Conservation (phyloP, 2,113 vertebrate species). For the Anoplopoma fimbria region DNA sequence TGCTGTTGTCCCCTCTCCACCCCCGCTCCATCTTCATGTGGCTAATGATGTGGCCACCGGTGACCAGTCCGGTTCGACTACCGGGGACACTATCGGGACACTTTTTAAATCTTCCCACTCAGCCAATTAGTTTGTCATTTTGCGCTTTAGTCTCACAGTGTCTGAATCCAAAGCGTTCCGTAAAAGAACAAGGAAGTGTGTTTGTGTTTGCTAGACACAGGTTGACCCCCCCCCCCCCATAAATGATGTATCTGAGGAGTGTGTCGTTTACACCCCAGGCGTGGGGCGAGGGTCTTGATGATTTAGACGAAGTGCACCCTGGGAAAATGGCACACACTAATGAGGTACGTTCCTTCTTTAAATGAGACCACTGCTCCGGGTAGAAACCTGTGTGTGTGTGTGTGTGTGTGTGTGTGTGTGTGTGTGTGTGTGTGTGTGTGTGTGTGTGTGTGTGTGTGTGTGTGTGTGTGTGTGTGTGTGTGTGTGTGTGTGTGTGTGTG, state of each 20-base stretch:
- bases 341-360: constrained; percentile 71
- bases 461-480: no score
- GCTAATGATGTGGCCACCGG: constrained; percentile 72
- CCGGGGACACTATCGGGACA: constrained; percentile 10
- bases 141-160: constrained; percentile 7
- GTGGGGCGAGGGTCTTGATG: constrained; percentile 66
- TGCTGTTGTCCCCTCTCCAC: constrained; percentile 34
- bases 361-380: constrained; percentile 69
- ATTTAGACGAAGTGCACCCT: constrained; percentile 74
- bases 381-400: constrained; percentile 51
- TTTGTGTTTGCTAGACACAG: background rate
- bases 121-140: constrained; percentile 36
- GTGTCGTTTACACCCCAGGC: constrained; percentile 57
- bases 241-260: constrained; percentile 60
- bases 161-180: background rate
- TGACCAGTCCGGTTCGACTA: constrained; percentile 34
- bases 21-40: constrained; percentile 33
- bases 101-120: constrained; percentile 32
- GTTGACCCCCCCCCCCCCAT: constrained; percentile 38
- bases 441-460: no score
- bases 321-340: constrained; percentile 74
- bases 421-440: no score
- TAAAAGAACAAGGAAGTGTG: constrained; percentile 32
- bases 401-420: no score
- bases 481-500: no score